Conservation (phyloP, 2,113 vertebrate genomes). For the Arvicanthis niloticus region DNA sequence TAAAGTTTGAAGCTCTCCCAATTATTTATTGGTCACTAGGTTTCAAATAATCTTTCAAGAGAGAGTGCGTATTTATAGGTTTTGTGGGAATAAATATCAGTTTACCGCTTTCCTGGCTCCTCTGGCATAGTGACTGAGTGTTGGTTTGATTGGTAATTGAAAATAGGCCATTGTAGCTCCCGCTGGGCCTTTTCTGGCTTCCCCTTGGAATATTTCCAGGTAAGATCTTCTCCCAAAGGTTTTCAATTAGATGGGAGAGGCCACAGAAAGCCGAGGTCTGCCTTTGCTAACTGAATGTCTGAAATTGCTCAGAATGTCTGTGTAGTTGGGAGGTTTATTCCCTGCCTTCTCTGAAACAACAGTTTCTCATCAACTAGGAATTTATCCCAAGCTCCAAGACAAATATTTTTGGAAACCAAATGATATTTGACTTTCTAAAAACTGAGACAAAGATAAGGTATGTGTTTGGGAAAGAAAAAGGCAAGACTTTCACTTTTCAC, state of each 20-base stretch:
- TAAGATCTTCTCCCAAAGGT: constrained; percentile 68
- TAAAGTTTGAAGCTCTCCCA: neutral
- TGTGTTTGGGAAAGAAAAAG: constrained; percentile 56
- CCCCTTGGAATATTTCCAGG: constrained; percentile 72
- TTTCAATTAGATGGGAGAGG: constrained; percentile 59
- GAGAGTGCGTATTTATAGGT: constrained; percentile 62
- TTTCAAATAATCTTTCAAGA: constrained; percentile 59
- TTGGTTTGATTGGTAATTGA: constrained; percentile 77
- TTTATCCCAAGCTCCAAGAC: constrained; percentile 74
- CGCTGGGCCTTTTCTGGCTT: constrained; percentile 57
- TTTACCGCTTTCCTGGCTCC: constrained; percentile 48
- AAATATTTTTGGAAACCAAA: constrained; percentile 81
- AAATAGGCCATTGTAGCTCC: constrained; percentile 57
- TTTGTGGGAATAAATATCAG: constrained; percentile 70
- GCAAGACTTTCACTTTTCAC: constrained; percentile 24
- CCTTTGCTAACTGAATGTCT: constrained; percentile 61
- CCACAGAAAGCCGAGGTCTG: constrained; percentile 25
- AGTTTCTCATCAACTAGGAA: constrained; percentile 73
- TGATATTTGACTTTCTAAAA: constrained; percentile 73
- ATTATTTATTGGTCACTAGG: constrained; percentile 49
- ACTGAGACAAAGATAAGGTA: constrained; percentile 72
- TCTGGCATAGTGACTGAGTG: constrained; percentile 59
- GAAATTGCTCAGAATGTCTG: constrained; percentile 19
- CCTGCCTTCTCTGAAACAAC: constrained; percentile 76
- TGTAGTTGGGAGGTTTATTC: constrained; percentile 67